These are phyloP conservation scores for Drosophila incognita DNA, from an alignment of 2,888 invertebrate genomes.

Conservation along the genomic window DNA sequence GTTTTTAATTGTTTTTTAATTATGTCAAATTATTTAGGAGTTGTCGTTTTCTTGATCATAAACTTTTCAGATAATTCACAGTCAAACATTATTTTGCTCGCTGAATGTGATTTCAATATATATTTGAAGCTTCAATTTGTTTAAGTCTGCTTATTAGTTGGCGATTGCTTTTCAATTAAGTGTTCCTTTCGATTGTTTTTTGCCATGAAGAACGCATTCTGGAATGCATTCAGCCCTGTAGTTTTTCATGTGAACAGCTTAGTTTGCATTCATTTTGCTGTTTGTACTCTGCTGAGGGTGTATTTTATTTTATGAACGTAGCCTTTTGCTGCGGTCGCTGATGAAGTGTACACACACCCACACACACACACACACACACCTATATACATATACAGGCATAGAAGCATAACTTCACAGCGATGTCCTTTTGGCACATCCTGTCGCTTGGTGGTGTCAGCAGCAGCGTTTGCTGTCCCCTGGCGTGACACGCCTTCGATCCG, in stretches of 20 bases:
- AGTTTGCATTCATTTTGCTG: slow-evolving; percentile 33
- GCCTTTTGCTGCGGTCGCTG: slow-evolving; percentile 72
- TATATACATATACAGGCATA: slow-evolving; percentile 9
- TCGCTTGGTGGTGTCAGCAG: slow-evolving; percentile 4
- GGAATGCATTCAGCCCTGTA: slow-evolving; percentile 24
- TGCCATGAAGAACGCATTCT: neutral
- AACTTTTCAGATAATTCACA: neutral
- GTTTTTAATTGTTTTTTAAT: neutral
- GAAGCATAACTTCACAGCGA: slow-evolving; percentile 52
- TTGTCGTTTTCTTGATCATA: neutral
- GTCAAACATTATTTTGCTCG: neutral
- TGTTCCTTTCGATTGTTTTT: neutral
- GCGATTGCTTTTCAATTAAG: neutral
- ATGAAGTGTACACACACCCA: slow-evolving; percentile 68
- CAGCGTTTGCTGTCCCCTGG: slow-evolving; percentile 31
- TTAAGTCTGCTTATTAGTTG: neutral
- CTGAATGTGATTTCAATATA: neutral
- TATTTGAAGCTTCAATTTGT: neutral
- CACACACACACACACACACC: slow-evolving; percentile 7
- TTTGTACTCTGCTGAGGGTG: slow-evolving; percentile 14
- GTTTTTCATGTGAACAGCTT: slow-evolving; percentile 23
- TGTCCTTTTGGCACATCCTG: slow-evolving; percentile 73
- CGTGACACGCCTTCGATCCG: slow-evolving; percentile 22
- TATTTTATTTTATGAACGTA: slow-evolving; percentile 47
- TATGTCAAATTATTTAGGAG: neutral